Percentiles rank a stretch among this genome's conserved stretches.
These are phyloP conservation scores for Protomyctophum bolini DNA, from an alignment of 2,113 vertebrate species.

Conservation along the genomic window DNA sequence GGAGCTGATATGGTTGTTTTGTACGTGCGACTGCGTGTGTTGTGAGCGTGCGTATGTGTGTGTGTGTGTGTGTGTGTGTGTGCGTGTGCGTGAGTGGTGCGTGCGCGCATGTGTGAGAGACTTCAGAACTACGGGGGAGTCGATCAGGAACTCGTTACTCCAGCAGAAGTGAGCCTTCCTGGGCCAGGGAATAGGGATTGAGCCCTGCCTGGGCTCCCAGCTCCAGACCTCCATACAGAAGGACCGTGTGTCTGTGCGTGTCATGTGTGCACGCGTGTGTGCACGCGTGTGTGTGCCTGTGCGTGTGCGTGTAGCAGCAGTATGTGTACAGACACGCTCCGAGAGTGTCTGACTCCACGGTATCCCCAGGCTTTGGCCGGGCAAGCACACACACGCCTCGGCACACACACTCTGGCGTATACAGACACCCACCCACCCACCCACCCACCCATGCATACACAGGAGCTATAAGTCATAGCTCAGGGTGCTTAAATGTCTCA, in stretches of 20 bases:
- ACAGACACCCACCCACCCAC: slow-evolving; percentile 25
- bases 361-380: slow-evolving; percentile 59
- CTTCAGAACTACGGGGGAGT: slow-evolving; percentile 39
- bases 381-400: slow-evolving; percentile 64
- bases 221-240: slow-evolving; percentile 34
- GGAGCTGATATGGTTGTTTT: too few species aligned
- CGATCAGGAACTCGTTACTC: slow-evolving; percentile 34
- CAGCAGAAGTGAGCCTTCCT: slow-evolving; percentile 57
- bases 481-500: slow-evolving; percentile 30
- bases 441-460: slow-evolving; percentile 24
- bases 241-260: slow-evolving; percentile 17
- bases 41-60: background rate
- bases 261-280: too few species aligned
- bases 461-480: slow-evolving; percentile 45
- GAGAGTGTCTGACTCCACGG: slow-evolving; percentile 40
- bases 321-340: slow-evolving; percentile 10
- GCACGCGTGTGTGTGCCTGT: slow-evolving; percentile 15
- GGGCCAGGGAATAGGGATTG: slow-evolving; percentile 33
- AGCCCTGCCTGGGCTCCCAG: slow-evolving; percentile 36
- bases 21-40: too few species aligned
- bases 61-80: background rate
- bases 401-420: slow-evolving; percentile 20
- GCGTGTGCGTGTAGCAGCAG: background rate
- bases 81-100: background rate
- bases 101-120: too few species aligned